Evolutionary conservation across 2,113 vertebrate genomes (phyloP).

Genomic region (Uropsilus gracilis): DNA sequence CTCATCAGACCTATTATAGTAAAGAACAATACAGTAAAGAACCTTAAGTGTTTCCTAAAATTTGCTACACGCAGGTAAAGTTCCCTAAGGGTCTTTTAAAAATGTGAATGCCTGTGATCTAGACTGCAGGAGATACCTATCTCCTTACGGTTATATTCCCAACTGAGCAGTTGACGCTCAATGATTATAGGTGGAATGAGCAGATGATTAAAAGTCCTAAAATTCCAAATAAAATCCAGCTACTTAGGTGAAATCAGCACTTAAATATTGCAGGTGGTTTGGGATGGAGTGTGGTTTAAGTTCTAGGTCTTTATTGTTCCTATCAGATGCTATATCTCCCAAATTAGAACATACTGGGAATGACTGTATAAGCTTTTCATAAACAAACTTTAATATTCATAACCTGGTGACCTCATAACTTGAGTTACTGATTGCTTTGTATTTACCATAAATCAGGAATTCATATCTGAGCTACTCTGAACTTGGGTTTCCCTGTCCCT

Average conservation of each 20-base stretch:
- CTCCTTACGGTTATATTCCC: background rate
- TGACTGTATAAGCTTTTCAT: background rate
- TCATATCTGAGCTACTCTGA: background rate
- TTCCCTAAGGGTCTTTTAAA: background rate
- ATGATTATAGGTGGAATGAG: background rate
- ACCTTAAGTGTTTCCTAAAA: background rate
- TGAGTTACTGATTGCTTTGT: background rate
- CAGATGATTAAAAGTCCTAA: background rate
- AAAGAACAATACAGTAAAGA: background rate
- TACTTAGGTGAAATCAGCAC: conserved; percentile 47
- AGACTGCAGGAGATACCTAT: background rate
- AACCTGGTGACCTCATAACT: background rate
- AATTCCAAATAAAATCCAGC: background rate
- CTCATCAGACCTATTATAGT: background rate
- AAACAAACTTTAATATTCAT: conserved; percentile 1
- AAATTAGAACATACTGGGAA: background rate
- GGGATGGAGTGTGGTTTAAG: background rate
- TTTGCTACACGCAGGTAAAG: background rate
- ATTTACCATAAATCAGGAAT: background rate
- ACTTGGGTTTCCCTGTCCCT: background rate
- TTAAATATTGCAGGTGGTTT: conserved; percentile 5
- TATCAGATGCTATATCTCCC: background rate
- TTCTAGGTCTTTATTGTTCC: background rate
- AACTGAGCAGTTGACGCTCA: background rate
- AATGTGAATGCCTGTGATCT: background rate